Conservation (phyloP, 2,797 vertebrate species). For the Apodemus agrarius region DNA sequence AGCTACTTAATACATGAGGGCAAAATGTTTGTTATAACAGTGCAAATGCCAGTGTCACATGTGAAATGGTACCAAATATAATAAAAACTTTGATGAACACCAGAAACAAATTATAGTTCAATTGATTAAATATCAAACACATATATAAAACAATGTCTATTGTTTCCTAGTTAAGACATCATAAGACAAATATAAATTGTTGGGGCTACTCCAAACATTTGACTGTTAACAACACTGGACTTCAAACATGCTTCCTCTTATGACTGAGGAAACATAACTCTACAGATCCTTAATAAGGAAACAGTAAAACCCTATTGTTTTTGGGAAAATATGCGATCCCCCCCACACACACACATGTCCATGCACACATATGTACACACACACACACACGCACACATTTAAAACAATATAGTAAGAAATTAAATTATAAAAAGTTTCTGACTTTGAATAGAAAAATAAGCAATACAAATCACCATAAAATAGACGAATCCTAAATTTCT, state of each 20-base stretch:
- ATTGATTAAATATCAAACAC: neutral
- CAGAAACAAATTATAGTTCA: neutral
- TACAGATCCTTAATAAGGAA: conserved; percentile 1
- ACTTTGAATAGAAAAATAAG: neutral
- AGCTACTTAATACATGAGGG: neutral
- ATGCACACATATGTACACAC: no score
- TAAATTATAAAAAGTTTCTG: neutral
- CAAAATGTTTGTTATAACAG: neutral
- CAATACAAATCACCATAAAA: neutral
- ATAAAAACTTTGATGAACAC: neutral
- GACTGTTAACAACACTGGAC: neutral
- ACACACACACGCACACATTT: neutral
- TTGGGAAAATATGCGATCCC: no score
- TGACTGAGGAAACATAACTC: neutral
- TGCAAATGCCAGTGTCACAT: neutral
- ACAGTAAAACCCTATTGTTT: neutral
- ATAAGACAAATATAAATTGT: neutral
- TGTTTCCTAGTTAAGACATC: neutral
- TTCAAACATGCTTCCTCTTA: neutral
- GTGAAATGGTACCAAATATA: neutral
- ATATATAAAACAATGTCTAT: conserved; percentile 13
- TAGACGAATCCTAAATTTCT: neutral
- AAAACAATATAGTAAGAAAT: neutral
- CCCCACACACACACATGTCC: no score
- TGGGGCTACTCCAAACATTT: neutral